These are phyloP conservation scores for Rhegmatorhina hoffmannsi DNA, from an alignment of 2,113 vertebrate genomes.

Conservation along the genomic window DNA sequence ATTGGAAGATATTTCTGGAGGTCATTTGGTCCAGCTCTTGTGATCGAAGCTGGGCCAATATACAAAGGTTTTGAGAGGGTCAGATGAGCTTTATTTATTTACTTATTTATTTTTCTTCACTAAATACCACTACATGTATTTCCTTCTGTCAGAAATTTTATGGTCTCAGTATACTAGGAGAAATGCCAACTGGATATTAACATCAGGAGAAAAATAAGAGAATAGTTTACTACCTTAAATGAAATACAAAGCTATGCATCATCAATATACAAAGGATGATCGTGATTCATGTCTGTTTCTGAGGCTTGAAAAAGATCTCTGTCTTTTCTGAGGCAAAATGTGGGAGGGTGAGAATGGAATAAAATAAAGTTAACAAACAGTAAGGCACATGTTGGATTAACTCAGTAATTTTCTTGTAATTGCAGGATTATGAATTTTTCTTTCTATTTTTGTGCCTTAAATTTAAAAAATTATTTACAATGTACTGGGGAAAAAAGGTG, in stretches of 20 bases:
- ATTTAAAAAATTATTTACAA: background rate
- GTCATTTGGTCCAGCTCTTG: background rate
- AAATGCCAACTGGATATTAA: background rate
- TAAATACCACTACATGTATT: background rate
- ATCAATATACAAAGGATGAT: background rate
- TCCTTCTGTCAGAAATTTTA: background rate
- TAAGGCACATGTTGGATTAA: background rate
- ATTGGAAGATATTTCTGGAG: background rate
- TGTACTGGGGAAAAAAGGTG: background rate
- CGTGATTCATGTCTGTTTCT: background rate
- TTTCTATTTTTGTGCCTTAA: background rate
- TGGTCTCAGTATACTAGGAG: background rate
- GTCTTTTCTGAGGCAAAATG: background rate
- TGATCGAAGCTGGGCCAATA: background rate
- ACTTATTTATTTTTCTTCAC: rapidly evolving
- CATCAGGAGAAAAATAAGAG: background rate
- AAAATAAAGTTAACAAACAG: background rate
- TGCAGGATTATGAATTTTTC: background rate
- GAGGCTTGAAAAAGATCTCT: background rate
- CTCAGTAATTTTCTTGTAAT: background rate
- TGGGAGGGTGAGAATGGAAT: background rate
- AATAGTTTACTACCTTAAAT: background rate
- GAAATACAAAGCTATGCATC: background rate
- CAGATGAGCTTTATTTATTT: rapidly evolving
- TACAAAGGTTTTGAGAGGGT: background rate